Base-by-base conservation (phyloP, 2,113 vertebrate species). In the Astatoreochromis straeleni region DNA sequence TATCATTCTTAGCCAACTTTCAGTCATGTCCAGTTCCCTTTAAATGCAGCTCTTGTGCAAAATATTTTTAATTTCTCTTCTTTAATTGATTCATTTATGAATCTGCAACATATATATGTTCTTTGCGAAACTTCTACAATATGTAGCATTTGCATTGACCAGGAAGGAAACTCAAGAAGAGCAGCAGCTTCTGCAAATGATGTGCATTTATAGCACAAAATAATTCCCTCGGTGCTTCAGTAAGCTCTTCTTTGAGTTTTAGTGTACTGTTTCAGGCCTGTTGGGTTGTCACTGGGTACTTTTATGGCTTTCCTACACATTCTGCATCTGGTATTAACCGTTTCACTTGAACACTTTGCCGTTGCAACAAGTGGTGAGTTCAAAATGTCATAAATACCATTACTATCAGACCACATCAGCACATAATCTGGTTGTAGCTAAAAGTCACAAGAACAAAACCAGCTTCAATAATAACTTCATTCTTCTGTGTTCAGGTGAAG, bases 401-500 rank as follows among this genome's bases (percentile, higher is more conserved):
- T 73, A 73, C 21, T 73, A 47, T 75, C 40, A 29, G 70, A 75
- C 40, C 70, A 78, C n/a, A 73, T 73, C 65, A 42, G 65, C 38
- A 73, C 42, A 78, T 49, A 31, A 49, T 49, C 42, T 45, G 40
- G 40, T 45, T 11, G 4, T 19, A 26, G 38, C 42, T 49, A 49
- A 78, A 78, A 78, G 42, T 78, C 70, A 78, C 70, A 78, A 75
- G 70, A 65, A 42, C 9, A 57, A 82, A 63, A 68, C 4, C 26
- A 81, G 21, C 47, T 82, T 85, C 38, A n/a, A 81, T 53, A 80
- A 85, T 29, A 80, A 47, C 17, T 40, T 12, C n/a, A 70, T 81
- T 87, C 26, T 85, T 87, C 47, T 85, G n/a, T 11, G 10, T 54
- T 88, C 57, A 92, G 92, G 53, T 95, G 95, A 96, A 96, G 93